Evolutionary conservation across 2,888 invertebrate species (phyloP), one percentile per base, ranked within the genome.

Genomic region (Corbicula japonica): DNA sequence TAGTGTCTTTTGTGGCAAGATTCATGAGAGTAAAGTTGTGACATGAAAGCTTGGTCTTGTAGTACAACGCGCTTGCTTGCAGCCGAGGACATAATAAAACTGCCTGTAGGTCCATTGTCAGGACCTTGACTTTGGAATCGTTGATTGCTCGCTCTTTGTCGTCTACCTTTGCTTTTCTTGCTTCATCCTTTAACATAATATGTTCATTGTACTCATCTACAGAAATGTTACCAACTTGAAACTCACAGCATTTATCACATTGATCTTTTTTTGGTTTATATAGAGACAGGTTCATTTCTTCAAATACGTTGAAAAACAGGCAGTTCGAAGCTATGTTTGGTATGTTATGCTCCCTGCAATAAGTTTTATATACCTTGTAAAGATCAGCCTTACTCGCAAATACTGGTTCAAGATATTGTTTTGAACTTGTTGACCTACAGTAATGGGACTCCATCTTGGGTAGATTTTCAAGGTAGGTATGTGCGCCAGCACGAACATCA

Each of bases 401-500:
- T 3, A 32, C 5, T 46, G 70, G 70, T 48, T 70, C 60, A 15
- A 70, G n/a, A 35, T 60, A 68, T 44, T n/a, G 23, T 28, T 41
- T 68, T 21, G 3, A 4, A 10, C 6, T 28, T 1, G 41, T 28
- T n/a, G 34, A 10, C 3, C 68, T 3, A 56, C 56, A 56, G n/a
- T 54, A 68, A 30, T 56, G 68, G 5, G 68, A 68, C 41, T 8
- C 28, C 18, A 68, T 15, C 21, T 68, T 56, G 2, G 68, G 68
- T 2, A 68, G n/a, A 18, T 41, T 18, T 28, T 35, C 28, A 35
- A 68, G 41, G 18, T 38, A 66, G n/a, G n/a, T n/a, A n/a, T n/a
- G n/a, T n/a, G n/a, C n/a, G n/a, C n/a, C n/a, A n/a, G n/a, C n/a
- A n/a, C n/a, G n/a, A n/a, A n/a, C n/a, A n/a, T n/a, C n/a, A n/a